Evolutionary conservation across 1,140 invertebrate species (phyloP), one percentile per base, ranked within the genome.

Genomic region (Drosophila santomea): DNA sequence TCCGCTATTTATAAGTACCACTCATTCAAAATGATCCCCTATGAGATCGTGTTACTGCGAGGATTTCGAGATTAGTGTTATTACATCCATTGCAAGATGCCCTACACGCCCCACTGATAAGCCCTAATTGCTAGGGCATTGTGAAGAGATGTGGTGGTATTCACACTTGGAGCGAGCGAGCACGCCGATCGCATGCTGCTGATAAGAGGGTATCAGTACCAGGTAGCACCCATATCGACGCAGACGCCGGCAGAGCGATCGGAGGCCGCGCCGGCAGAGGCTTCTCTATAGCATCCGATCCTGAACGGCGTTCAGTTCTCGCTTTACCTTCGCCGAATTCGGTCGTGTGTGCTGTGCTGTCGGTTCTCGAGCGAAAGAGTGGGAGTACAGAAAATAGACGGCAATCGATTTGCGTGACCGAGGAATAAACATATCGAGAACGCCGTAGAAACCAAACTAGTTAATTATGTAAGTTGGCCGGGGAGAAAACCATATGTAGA

Each of bases 281-380:
- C 63, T 58, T 71, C 89, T 76, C 80, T 67, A 80, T 83, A 80
- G 84, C 83, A 77, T 77, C 66, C 71, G 76, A 83, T 86, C 84
- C 83, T 89, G 75, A 73, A 63, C 71, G 62, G 66, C 48, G 67
- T 69, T 88, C 80, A 84, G 80, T 88, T 89, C 62, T 45, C 84
- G 84, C 73, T 84, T 84, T 77, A 80, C 68, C 84, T 45, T 83
- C 80, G 80, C 77, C 74, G 73, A 77, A 63, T 80, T 64, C 84
- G 84, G 84, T 89, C 80, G 83, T 89, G 48, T 64, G 39, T 39
- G 43, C 44, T 64, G 39, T 39, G 43, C 44, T 50, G 47, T 74
- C 79, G 84, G 59, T 61, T 62, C 50, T 38, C 57, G 56, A 66
- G 44, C 48, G 25, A 38, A 14, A 32, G 25, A 45, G 50, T 56